Conservation (phyloP, 1,140 invertebrate genomes). For the Cydia strobilella region DNA sequence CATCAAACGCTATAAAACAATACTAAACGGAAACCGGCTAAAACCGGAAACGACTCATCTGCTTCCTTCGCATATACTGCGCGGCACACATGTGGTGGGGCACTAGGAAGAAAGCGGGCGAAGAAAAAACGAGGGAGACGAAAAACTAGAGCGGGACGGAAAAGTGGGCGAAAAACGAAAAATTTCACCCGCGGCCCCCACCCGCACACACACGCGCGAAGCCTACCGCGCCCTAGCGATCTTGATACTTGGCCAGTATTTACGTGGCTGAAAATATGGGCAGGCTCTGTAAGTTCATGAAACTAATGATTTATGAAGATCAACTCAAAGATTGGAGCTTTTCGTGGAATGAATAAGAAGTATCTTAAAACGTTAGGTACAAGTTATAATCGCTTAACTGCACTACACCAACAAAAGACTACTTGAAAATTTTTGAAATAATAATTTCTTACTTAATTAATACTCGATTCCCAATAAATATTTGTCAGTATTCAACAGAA, state of each 20-base stretch:
- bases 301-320: background rate
- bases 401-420: too few species aligned
- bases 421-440: too few species aligned
- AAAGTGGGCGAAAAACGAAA: conserved; percentile 80
- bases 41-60: conserved; percentile 64
- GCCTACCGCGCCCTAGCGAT: conserved; percentile 34
- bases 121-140: conserved; percentile 80
- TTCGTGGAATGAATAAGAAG: too few species aligned
- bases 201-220: conserved; percentile 65
- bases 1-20: background rate
- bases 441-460: too few species aligned
- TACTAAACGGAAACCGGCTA: conserved; percentile 20
- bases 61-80: conserved; percentile 46
- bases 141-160: conserved; percentile 80
- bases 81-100: conserved; percentile 77
- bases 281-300: too few species aligned
- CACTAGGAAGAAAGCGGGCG: conserved; percentile 78
- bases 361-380: too few species aligned
- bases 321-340: background rate
- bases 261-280: background rate
- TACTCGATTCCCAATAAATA: too few species aligned
- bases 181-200: conserved; percentile 68
- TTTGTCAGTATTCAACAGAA: too few species aligned
- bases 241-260: conserved; percentile 54
- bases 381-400: too few species aligned